Base-by-base conservation (phyloP, 2,888 invertebrate genomes). In the Celastrina argiolus region DNA sequence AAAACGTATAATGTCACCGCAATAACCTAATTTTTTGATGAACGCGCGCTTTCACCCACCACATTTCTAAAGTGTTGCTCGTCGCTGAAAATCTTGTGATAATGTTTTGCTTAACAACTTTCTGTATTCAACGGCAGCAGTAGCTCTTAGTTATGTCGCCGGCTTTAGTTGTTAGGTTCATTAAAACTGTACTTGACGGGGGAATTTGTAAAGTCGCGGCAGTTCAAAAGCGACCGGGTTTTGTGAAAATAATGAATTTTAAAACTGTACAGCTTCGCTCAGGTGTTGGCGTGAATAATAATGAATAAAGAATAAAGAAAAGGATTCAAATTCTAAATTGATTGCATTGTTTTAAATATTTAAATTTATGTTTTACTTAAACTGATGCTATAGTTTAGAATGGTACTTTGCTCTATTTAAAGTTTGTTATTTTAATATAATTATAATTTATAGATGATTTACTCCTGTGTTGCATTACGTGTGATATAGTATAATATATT, bases 111-210 rank as follows among this genome's bases (percentile, higher is more conserved):
- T 51, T 14, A 51, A 51, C 22, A 51, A 51, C 51, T 51, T 26
- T 51, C 51, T 22, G 51, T 51, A 51, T 51, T 51, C 51, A 64
- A 18, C 63, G 39, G 18, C 26, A 51, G 18, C 22, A 51, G 51
- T 51, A 51, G 51, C 58, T 42, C 28, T 16, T 65, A 41, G 66
- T 28, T 26, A 31, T 16, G 64, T 64, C 61, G 64, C 67, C 42
- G 66, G 63, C 66, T 70, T 70, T 69, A 70, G 71, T 68, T 45
- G 66, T 63, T 67, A 64, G 67, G n/a, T 69, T 71, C 69, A 66
- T 71, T 70, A 69, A 69, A 70, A 69, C 66, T 64, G 66, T 36
- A 66, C 63, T 63, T 58, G 42, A 66, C 61, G n/a, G 65, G 61
- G 36, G 56, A 58, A 28, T 41, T 28, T 61, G 31, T 31, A 58